Evolutionary conservation across 2,113 vertebrate species (phyloP), one percentile per base, ranked within the genome.

Genomic region (Sardina pilchardus): DNA sequence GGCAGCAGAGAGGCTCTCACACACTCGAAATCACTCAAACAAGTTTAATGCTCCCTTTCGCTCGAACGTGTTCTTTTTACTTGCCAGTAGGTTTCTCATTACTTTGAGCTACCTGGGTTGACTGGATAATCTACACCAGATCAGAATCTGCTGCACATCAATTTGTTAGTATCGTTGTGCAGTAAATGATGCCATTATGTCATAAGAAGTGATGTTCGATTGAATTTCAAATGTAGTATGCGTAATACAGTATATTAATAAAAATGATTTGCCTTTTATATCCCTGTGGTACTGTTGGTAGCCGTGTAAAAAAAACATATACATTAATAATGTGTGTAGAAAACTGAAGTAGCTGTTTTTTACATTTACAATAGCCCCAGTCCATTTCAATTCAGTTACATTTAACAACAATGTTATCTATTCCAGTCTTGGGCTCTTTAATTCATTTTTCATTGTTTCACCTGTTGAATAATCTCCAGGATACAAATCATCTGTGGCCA

Each of bases 1-100:
- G 39, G 82, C 75, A 59, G 63, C 75, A 75, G 82, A 84, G 78
- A 71, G 26, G 59, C 53, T 14, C 30, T 24, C 24, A 39, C 24
- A 19, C 67, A 14, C 8, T 14, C 19, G 9, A 30, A 75, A 75
- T 36, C 30, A 36, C 67, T 75, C 30, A 75, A 34, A 1, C 24
- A n/a, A 24, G 56, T 19, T 24, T 36, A 36, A 26, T 34, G 30
- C 30, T 36, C 67, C 30, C 67, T 75, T 16, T 34, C 67, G 3
- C 67, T 12, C 34, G 2, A 9, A 7, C n/a, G n/a, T 71, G 30
- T 36, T 14, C 26, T 75, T 1, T 1, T 75, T 75, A 34, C 67
- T 36, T 4, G 30, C 30, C 30, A 36, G 8, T 30, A 75, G 10
- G 12, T 16, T 34, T 36, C 67, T 75, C 67, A 36, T 75, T 36